These are phyloP conservation scores for Drosophila ohnishii DNA, from an alignment of 1,140 invertebrate species.

Conservation along the genomic window DNA sequence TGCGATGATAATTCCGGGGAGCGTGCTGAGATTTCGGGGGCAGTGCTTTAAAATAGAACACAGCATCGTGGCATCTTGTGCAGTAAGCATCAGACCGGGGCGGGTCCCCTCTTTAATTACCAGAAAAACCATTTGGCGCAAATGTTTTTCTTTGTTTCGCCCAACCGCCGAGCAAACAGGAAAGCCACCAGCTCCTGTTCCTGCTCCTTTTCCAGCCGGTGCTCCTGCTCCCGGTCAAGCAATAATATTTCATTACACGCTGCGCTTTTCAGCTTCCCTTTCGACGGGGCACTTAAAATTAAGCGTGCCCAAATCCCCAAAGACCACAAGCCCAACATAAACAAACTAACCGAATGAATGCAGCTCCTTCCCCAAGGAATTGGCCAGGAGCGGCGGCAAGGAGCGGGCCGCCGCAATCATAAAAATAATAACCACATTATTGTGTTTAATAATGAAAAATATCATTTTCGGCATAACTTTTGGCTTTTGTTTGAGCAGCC, in stretches of 20 bases:
- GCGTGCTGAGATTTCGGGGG: conserved; percentile 55
- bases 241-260: conserved; percentile 75
- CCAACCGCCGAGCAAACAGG: conserved; percentile 57
- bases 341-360: conserved; percentile 81
- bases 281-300: conserved; percentile 80
- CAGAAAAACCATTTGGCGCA: conserved; percentile 69
- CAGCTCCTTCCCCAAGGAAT: conserved; percentile 64
- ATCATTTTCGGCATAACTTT: conserved; percentile 80
- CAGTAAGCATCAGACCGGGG: conserved; percentile 1
- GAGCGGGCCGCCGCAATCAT: conserved; percentile 69
- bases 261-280: conserved; percentile 53
- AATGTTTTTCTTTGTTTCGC: conserved; percentile 74
- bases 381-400: conserved; percentile 16
- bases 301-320: conserved; percentile 81
- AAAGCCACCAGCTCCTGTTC: conserved; percentile 1
- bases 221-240: conserved; percentile 51
- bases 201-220: not conserved
- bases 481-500: conserved; percentile 74
- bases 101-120: conserved; percentile 66
- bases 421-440: conserved; percentile 83
- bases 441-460: conserved; percentile 83
- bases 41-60: conserved; percentile 56
- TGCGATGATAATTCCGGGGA: conserved; percentile 13
- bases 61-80: conserved; percentile 9
- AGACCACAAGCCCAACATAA: conserved; percentile 81